These are phyloP conservation scores for Drosophila affinis DNA, from an alignment of 2,888 invertebrate species.

Conservation along the genomic window DNA sequence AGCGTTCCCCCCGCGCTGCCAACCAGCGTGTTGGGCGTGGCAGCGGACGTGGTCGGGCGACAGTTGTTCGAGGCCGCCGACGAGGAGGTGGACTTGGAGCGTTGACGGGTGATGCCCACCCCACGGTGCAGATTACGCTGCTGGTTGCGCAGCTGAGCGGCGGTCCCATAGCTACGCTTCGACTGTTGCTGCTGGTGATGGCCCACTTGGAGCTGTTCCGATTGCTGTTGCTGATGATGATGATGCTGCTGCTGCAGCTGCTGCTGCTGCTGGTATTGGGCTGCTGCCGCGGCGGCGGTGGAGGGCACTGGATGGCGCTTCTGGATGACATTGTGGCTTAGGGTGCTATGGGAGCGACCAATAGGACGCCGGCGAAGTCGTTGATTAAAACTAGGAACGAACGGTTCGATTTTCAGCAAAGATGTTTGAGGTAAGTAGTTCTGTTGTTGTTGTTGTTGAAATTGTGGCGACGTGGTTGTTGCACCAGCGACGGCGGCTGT, in stretches of 20 bases:
- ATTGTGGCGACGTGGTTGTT: conserved; percentile 28
- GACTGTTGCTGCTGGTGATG: conserved; percentile 55
- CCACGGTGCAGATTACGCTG: conserved; percentile 57
- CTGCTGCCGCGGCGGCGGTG: conserved; percentile 26
- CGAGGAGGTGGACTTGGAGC: conserved; percentile 80
- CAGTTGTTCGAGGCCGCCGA: conserved; percentile 74
- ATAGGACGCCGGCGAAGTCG: conserved; percentile 81
- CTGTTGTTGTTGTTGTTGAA: conserved; percentile 59
- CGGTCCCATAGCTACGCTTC: conserved; percentile 64
- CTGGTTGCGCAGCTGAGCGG: conserved; percentile 61
- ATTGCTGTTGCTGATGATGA: conserved; percentile 25
- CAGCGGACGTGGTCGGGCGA: conserved; percentile 64
- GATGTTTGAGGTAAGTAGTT: conserved; percentile 82
- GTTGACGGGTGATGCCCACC: conserved; percentile 64
- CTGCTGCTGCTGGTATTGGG: conserved; percentile 29
- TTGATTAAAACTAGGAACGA: conserved; percentile 83
- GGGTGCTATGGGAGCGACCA: conserved; percentile 83
- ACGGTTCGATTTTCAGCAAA: conserved; percentile 84
- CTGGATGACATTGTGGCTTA: conserved; percentile 77
- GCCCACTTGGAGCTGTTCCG: conserved; percentile 54
- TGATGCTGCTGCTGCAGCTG: conserved; percentile 1
- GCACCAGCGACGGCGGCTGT: conserved; percentile 8
- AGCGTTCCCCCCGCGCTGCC: conserved; percentile 60
- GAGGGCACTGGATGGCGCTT: conserved; percentile 53
- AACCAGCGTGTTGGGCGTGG: conserved; percentile 58